Evolutionary conservation across 1,140 invertebrate species (phyloP), one percentile per base, ranked within the genome.

Genomic region (Limonius californicus): DNA sequence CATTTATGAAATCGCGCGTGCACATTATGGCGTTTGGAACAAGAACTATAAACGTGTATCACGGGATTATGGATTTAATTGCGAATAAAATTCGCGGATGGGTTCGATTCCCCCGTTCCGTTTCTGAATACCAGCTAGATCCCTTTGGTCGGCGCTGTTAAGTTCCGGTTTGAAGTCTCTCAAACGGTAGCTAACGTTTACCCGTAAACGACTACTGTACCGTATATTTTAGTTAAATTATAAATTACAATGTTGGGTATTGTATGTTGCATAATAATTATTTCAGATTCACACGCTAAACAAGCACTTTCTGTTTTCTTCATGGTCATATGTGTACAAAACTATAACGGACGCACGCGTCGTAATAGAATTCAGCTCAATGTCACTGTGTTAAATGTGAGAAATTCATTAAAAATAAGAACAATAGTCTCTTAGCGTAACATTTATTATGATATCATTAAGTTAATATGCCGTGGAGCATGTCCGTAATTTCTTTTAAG

Each of bases 11-110:
- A 23, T 32, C 23, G 20, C 61, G 65, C 65, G 68, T 69, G 68
- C 65, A 64, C 61, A 66, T 63, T 69, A 69, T 69, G 39, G 65
- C 61, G 63, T 65, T 67, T 65, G 65, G 67, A 69, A 69, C 65
- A 66, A 58, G 56, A 35, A 20, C 68, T 42, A 69, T 67, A 69
- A 69, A 61, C 68, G 59, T 69, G 65, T 55, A 67, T 69, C 68
- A 69, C 54, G 43, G 65, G 62, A 66, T 69, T 67, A 64, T 67
- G 47, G 62, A 54, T 55, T 57, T 67, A 59, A 69, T 64, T 61
- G 61, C 62, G 39, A 45, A 67, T 68, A 66, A 67, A 63, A 50
- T 63, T 43, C 16, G 23, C 23, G 4, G 12, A 43, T n/a, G 42
- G 12, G 42, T 43, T 43, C 16, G 12, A 14, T 43, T 43, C 42